A percentile compares a stretch with the other conserved stretches of the same genome.
These are phyloP conservation scores for Tachystola acroxantha DNA, from an alignment of 2,888 invertebrate species.

Conservation along the genomic window DNA sequence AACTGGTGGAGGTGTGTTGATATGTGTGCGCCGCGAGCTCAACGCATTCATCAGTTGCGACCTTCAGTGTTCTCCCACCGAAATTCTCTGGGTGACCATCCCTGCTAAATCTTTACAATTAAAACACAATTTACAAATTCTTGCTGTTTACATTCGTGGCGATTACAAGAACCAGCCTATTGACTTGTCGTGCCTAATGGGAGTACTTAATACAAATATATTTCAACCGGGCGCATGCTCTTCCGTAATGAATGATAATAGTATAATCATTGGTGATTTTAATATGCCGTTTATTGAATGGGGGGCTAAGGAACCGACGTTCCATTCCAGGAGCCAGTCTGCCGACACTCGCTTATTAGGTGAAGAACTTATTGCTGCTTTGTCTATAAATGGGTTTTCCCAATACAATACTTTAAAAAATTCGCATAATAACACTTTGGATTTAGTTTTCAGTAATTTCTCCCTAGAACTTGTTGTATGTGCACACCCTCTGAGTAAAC, in stretches of 20 bases:
- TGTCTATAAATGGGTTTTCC: background rate
- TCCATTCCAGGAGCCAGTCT: background rate
- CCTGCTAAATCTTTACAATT: background rate
- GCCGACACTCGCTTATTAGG: background rate
- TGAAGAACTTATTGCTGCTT: background rate
- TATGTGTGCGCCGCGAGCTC: background rate
- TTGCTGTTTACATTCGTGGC: too few relatives aligned
- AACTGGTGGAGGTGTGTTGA: slow-evolving; percentile 1
- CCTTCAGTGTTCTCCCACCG: background rate
- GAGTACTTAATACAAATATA: background rate
- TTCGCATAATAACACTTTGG: background rate
- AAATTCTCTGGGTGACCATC: background rate
- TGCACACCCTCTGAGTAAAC: background rate
- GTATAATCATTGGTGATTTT: background rate
- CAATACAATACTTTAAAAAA: background rate
- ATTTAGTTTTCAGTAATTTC: background rate
- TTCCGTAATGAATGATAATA: background rate
- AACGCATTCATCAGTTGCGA: background rate
- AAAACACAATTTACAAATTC: background rate
- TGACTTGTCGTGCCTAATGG: background rate
- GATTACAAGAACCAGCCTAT: background rate
- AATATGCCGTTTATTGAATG: background rate
- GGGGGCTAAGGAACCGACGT: background rate
- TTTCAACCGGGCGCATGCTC: background rate
- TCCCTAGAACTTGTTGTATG: background rate